Evolutionary conservation across 2,113 vertebrate species (phyloP).

Genomic region (Alectura lathami): DNA sequence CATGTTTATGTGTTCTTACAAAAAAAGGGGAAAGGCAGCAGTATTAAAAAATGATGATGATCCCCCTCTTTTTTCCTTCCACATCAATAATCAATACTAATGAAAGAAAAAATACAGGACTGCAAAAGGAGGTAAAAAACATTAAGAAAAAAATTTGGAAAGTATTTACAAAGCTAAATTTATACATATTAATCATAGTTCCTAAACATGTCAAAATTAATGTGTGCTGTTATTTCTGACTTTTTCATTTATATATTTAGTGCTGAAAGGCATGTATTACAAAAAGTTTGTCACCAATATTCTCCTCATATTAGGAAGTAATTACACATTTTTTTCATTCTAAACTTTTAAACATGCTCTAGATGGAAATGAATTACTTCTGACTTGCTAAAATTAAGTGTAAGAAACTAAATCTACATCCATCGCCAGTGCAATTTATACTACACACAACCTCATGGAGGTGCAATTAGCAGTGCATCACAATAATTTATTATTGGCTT

Average conservation of each 20-base stretch:
- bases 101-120: not conserved
- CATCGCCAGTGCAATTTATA: conserved; percentile 55
- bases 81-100: not conserved
- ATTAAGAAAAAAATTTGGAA: not conserved
- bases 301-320: not conserved
- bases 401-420: conserved; percentile 64
- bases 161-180: not conserved
- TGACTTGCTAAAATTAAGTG: conserved; percentile 65
- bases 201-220: not conserved
- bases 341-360: conserved; percentile 48
- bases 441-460: conserved; percentile 44
- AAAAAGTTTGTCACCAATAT: not conserved
- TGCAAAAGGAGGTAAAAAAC: not conserved
- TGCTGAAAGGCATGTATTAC: not conserved
- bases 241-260: not conserved
- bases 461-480: conserved; percentile 74
- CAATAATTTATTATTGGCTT: conserved; percentile 75
- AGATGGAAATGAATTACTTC: conserved; percentile 45
- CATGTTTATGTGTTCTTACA: not conserved
- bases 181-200: not conserved
- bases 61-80: not conserved
- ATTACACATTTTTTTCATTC: not conserved
- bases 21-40: not conserved
- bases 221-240: not conserved
- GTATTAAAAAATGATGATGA: not conserved